phyloP scores from a whole-genome alignment of 2,113 vertebrate species.

The Nannospalax galili region DNA sequence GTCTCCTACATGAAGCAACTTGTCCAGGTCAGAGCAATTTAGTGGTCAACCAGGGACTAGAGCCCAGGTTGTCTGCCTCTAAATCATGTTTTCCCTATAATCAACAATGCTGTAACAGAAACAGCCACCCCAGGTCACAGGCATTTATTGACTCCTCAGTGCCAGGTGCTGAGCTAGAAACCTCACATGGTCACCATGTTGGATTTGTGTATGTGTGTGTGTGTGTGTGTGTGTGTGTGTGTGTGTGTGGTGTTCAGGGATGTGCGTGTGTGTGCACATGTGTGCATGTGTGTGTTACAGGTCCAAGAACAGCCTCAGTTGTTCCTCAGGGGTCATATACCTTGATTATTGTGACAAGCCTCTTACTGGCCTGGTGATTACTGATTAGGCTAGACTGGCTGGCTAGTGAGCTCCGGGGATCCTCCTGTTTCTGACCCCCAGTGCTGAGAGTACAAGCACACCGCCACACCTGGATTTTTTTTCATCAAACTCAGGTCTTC shows the following conservation, averaged over 20 bases:
- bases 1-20: conserved; percentile 38
- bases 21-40: conserved; percentile 55
- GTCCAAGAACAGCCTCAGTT: too few relatives aligned
- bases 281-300: background rate
- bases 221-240: background rate
- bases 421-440: background rate
- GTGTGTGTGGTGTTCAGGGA: background rate
- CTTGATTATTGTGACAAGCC: background rate
- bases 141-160: background rate
- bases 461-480: background rate
- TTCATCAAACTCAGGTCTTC: background rate
- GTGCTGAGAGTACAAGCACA: too few relatives aligned
- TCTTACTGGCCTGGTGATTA: background rate
- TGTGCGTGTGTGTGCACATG: background rate
- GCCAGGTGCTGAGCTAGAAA: background rate
- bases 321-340: background rate
- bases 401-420: background rate
- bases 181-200: background rate
- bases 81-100: background rate
- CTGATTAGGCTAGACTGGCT: background rate
- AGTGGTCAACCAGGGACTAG: background rate
- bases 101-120: background rate
- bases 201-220: background rate
- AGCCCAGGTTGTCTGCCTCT: conserved; percentile 1
- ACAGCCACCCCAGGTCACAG: background rate